phyloP scores from a whole-genome alignment of 1,140 invertebrate species.

The Colletes latitarsis region DNA sequence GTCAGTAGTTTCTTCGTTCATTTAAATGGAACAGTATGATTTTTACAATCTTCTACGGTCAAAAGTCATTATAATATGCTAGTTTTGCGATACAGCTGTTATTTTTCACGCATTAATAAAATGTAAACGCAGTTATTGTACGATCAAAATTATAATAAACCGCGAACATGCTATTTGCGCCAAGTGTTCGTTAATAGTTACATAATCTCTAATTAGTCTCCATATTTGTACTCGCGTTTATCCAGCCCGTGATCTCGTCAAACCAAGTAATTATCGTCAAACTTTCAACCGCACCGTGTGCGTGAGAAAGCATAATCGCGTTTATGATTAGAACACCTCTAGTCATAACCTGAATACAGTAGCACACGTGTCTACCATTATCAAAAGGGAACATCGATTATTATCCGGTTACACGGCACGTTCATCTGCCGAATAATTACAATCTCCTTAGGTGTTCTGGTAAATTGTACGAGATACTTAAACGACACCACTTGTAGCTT shows the following conservation, averaged over 20 bases:
- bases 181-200: background rate
- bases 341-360: background rate
- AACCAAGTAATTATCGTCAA: conserved; percentile 8
- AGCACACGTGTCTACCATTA: conserved; percentile 10
- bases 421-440: conserved; percentile 3
- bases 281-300: background rate
- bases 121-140: too few species aligned
- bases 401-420: conserved; percentile 12
- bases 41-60: too few species aligned
- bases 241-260: background rate
- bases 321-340: conserved; percentile 7
- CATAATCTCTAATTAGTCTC: background rate
- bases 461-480: conserved; percentile 14
- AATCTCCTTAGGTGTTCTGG: conserved; percentile 13
- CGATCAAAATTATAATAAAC: too few species aligned
- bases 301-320: conserved; percentile 2
- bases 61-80: too few species aligned
- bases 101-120: too few species aligned
- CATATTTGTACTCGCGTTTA: background rate
- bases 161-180: too few species aligned
- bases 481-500: conserved; percentile 26
- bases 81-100: too few species aligned
- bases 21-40: too few species aligned
- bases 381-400: conserved; percentile 17
- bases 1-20: too few species aligned